phyloP scores from a whole-genome alignment of 2,888 invertebrate genomes.

The Mimachlamys varia region DNA sequence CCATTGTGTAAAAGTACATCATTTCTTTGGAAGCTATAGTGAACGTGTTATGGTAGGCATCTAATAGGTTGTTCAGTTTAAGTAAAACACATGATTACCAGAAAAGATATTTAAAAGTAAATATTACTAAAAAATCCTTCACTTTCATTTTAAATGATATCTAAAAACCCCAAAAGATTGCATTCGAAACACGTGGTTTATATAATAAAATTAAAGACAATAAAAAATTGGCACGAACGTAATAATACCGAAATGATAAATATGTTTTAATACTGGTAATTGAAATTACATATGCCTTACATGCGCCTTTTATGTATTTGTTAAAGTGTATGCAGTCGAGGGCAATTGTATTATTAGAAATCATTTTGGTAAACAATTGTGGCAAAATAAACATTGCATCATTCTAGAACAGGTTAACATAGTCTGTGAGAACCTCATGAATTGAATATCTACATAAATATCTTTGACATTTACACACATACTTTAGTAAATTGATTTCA shows the following conservation, averaged over 20 bases:
- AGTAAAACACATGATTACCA: background rate
- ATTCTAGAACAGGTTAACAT: background rate
- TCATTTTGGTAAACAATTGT: background rate
- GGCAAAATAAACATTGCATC: background rate
- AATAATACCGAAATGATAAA: too few relatives aligned
- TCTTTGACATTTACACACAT: conserved; percentile 36
- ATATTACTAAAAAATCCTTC: background rate
- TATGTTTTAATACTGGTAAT: too few relatives aligned
- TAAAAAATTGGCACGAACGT: too few relatives aligned
- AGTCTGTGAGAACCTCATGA: background rate
- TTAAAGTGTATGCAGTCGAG: too few relatives aligned
- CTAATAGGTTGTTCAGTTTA: background rate
- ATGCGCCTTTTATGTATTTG: background rate
- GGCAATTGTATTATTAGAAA: background rate
- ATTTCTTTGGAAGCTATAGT: background rate
- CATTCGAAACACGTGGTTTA: too few relatives aligned
- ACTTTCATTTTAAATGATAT: too few relatives aligned
- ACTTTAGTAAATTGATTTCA: conserved; percentile 46
- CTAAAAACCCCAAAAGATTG: too few relatives aligned
- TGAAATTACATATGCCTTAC: too few relatives aligned
- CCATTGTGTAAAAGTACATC: conserved; percentile 7
- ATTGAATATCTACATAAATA: conserved; percentile 33
- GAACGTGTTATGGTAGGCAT: background rate
- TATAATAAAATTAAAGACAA: too few relatives aligned
- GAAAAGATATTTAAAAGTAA: background rate